Percentiles rank a stretch among this genome's conserved stretches.
Conservation (phyloP, 2,113 vertebrate genomes). For the Morone chrysops region DNA sequence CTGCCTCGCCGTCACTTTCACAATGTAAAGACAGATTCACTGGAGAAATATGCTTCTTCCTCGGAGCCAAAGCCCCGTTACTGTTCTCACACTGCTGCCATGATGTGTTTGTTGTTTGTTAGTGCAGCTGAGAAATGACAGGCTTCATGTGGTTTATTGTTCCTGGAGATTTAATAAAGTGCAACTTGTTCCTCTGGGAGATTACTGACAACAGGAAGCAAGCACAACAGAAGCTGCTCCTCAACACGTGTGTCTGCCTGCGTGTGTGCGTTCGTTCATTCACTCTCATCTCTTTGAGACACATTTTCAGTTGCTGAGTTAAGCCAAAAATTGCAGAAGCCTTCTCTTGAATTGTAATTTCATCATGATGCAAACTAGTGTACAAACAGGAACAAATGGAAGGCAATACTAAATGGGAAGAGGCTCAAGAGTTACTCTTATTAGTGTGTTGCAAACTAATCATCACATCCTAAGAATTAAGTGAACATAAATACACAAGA, state of each 20-base stretch:
- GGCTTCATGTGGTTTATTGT: slow-evolving; percentile 56
- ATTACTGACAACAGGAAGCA: slow-evolving; percentile 58
- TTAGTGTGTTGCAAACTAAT: neutral
- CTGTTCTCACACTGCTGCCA: slow-evolving; percentile 29
- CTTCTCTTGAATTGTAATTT: slow-evolving; percentile 1
- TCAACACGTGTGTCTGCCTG: slow-evolving; percentile 13
- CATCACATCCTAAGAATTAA: neutral
- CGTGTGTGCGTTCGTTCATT: neutral
- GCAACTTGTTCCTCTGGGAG: slow-evolving; percentile 59
- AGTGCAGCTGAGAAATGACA: slow-evolving; percentile 42
- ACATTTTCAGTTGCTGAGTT: neutral
- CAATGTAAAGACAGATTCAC: neutral
- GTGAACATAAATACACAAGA: neutral
- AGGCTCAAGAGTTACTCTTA: neutral
- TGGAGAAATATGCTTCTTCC: slow-evolving; percentile 8
- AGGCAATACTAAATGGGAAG: neutral
- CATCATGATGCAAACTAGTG: neutral
- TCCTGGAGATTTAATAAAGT: slow-evolving; percentile 57
- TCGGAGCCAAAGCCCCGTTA: slow-evolving; percentile 17
- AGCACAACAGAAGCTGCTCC: slow-evolving; percentile 51
- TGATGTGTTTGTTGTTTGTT: slow-evolving; percentile 45
- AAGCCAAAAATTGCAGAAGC: neutral
- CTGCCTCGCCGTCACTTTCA: neutral
- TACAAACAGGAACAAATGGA: neutral
- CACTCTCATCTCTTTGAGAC: slow-evolving; percentile 6